Conservation (phyloP, 2,113 vertebrate species). For the Lichenostomus cassidix region DNA sequence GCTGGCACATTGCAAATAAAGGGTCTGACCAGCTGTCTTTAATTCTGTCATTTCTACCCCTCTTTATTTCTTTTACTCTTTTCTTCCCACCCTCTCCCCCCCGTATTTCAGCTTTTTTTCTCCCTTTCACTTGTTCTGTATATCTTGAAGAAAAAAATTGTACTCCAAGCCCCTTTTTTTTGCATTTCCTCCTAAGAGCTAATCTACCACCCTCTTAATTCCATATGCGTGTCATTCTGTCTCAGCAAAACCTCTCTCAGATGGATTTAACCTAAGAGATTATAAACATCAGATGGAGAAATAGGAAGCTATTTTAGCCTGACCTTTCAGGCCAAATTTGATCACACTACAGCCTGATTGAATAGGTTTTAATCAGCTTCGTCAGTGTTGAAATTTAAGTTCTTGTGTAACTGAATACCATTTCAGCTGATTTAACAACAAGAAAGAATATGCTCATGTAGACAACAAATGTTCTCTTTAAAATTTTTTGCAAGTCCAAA, state of each 20-base stretch:
- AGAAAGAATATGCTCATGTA: background rate
- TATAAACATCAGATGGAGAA: background rate
- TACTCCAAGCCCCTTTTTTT: background rate
- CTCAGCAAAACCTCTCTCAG: background rate
- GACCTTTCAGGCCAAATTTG: background rate
- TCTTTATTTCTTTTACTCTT: background rate
- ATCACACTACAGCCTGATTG: background rate
- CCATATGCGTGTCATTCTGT: background rate
- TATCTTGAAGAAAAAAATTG: background rate
- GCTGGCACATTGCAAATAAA: background rate
- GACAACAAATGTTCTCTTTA: background rate
- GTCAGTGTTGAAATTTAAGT: background rate
- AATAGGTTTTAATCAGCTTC: constrained; percentile 3
- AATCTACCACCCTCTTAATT: background rate
- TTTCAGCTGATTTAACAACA: background rate
- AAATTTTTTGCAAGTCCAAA: background rate
- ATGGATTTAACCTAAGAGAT: background rate
- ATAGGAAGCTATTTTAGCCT: background rate
- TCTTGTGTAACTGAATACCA: background rate
- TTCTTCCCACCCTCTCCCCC: background rate
- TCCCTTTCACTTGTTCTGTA: background rate
- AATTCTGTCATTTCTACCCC: background rate
- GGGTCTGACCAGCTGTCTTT: background rate
- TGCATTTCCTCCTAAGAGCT: background rate
- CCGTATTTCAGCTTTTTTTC: background rate